Percentiles rank a stretch among this genome's conserved stretches.
These are phyloP conservation scores for Chelon labrosus DNA, from an alignment of 2,797 vertebrate species.

Conservation along the genomic window DNA sequence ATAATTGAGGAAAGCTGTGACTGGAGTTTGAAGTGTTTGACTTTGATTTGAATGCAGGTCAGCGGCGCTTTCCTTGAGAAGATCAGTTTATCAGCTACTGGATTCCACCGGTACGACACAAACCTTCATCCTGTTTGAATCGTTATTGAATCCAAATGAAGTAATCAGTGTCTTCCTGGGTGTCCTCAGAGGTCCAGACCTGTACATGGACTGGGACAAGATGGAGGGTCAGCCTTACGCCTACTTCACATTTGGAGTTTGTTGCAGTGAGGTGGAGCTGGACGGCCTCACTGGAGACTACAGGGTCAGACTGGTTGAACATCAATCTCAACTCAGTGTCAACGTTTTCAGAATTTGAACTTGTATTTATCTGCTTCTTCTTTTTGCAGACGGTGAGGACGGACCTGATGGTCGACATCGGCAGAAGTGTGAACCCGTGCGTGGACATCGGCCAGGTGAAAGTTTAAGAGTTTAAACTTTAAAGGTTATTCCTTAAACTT, in stretches of 20 bases:
- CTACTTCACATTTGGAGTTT: constrained; percentile 84
- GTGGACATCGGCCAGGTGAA: constrained; percentile 86
- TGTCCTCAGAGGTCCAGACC: constrained; percentile 83
- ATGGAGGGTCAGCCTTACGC: constrained; percentile 81
- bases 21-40: too few species aligned
- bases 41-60: constrained; percentile 66
- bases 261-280: constrained; percentile 91
- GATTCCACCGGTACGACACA: constrained; percentile 80
- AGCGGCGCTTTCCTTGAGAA: constrained; percentile 86
- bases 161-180: background rate
- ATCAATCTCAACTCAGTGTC: background rate
- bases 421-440: constrained; percentile 83
- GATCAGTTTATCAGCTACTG: constrained; percentile 92
- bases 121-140: too few species aligned
- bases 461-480: too few species aligned
- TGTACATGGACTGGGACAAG: constrained; percentile 88
- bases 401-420: constrained; percentile 82
- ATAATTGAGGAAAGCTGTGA: background rate
- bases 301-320: constrained; percentile 75
- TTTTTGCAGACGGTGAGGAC: constrained; percentile 80
- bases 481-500: too few species aligned
- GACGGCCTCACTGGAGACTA: constrained; percentile 90
- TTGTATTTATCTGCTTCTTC: background rate
- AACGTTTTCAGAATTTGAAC: background rate
- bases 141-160: background rate